These are phyloP conservation scores for Amorpha juglandis DNA, from an alignment of 2,888 invertebrate genomes.

Conservation along the genomic window DNA sequence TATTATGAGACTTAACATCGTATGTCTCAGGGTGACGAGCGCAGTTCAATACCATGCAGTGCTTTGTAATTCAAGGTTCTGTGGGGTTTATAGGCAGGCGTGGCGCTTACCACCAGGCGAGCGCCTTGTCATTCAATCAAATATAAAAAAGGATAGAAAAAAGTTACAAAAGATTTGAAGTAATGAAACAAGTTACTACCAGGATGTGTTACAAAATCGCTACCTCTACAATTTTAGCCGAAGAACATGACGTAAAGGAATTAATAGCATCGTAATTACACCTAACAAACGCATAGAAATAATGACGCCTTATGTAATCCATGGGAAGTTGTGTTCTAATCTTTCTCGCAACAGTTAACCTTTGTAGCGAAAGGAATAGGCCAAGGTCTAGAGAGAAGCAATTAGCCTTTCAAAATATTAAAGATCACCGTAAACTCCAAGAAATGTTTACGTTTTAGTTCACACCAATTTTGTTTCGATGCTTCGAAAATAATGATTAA, in stretches of 20 bases:
- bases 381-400: constrained; percentile 13
- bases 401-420: background rate
- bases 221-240: background rate
- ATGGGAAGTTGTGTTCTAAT: background rate
- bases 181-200: too few relatives aligned
- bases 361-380: background rate
- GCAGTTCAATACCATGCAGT: too few relatives aligned
- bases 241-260: background rate
- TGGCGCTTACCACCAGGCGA: too few relatives aligned
- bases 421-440: constrained; percentile 5
- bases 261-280: background rate
- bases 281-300: constrained; percentile 8
- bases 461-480: background rate
- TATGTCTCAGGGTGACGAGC: too few relatives aligned
- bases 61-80: too few relatives aligned
- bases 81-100: too few relatives aligned
- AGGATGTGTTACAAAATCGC: too few relatives aligned
- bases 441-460: constrained; percentile 1
- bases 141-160: too few relatives aligned
- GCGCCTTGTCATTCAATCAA: too few relatives aligned
- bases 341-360: constrained; percentile 1
- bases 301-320: constrained; percentile 2
- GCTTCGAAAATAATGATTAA: constrained; percentile 29
- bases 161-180: too few relatives aligned
- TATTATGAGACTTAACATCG: too few relatives aligned